Base-by-base conservation (phyloP, 2,888 invertebrate genomes). In the Atherix ibis region DNA sequence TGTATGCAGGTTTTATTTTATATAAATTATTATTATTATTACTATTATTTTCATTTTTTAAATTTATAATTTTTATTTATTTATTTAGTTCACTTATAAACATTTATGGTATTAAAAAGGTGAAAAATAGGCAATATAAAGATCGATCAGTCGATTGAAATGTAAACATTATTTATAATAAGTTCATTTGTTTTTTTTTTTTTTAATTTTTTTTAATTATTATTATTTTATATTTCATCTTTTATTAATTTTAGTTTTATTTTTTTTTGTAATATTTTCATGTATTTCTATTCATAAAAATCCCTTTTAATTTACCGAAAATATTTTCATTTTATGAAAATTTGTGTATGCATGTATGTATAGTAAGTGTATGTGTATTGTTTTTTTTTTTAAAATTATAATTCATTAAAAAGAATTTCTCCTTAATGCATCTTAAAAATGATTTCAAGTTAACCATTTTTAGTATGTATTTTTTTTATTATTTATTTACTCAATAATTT, bases 61-160 rank as follows among this genome's bases (percentile, higher is more conserved):
- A n/a, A n/a, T n/a, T n/a, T n/a, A n/a, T n/a, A n/a, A n/a, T n/a
- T n/a, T n/a, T n/a, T n/a, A n/a, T n/a, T n/a, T n/a, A n/a, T n/a
- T n/a, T n/a, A n/a, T n/a, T n/a, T n/a, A n/a, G n/a, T n/a, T n/a
- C n/a, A n/a, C n/a, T n/a, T n/a, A n/a, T n/a, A n/a, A n/a, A 9
- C 18, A 18, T 18, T 19, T 19, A 19, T 8, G 18, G 18, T 31
- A 19, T 13, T 19, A 18, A 22, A 27, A 35, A 36, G 32, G 27
- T 38, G 34, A 38, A 38, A 38, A 38, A 34, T 38, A 38, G 38
- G 38, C 38, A 34, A 34, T 35, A 38, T 28, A 31, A 38, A 38
- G 34, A 29, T 37, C 34, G 36, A 37, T 37, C 37, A 37, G 37
- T 37, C 37, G 31, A 37, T 31, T 34, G 29, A 19, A 34, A 34